Evolutionary conservation across 2,797 vertebrate species (phyloP), one percentile per base, ranked within the genome.

Genomic region (Chanos chanos): DNA sequence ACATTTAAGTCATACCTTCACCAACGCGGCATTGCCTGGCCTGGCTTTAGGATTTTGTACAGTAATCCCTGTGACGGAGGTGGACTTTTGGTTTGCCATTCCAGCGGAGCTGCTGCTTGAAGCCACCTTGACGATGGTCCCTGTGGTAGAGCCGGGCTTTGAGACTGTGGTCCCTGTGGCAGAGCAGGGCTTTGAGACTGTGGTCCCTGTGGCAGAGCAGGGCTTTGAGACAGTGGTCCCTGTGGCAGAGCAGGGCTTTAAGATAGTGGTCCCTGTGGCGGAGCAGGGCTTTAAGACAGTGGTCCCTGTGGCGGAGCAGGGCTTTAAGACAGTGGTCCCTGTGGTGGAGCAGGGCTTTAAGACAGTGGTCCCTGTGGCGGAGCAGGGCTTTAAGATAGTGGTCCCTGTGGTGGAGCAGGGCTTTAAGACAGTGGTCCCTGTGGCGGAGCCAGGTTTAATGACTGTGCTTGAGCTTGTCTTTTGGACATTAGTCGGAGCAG

Each of bases 31-130:
- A 58, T 62, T 58, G 34, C 34, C 4, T 58, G 71, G 55, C 7
- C 68, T 77, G n/a, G n/a, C n/a, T n/a, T n/a, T n/a, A n/a, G n/a
- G n/a, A n/a, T n/a, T n/a, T n/a, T n/a, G n/a, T 48, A 57, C 37
- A 21, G 34, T 33, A 10, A 58, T 31, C 72, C 79, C 72, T 62
- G 73, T 56, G 49, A 58, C 74, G 74, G 60, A 79, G 64, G 55
- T 83, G 65, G 0, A 77, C 74, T 76, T 88, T 86, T 64, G 69
- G 75, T 70, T 75, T 68, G 83, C 13, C 58, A 83, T 73, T 62
- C 80, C 71, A 49, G 80, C 58, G 71, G 55, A n/a, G 34, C 18
- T 53, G 47, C 47, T 65, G 43, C 52, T 44, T 36, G 47, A 24
- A 61, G 0, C 76, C 72, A 80, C 88, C 85, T 66, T 66, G 74